phyloP scores from a whole-genome alignment of 2,113 vertebrate genomes.

The Channa argus region DNA sequence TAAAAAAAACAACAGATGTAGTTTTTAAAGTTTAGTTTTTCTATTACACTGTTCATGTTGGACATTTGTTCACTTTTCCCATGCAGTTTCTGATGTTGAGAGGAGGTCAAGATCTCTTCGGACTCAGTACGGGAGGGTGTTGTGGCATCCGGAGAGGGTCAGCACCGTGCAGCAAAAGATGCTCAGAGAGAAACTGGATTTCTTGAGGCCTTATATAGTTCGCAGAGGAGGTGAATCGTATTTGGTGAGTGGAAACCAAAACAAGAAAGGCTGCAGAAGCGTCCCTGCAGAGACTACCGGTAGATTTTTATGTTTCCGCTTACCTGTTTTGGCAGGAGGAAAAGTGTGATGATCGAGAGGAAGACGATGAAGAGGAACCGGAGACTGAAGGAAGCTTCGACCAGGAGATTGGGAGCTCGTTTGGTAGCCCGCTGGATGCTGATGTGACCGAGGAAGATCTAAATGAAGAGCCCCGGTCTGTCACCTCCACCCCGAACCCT shows the following conservation, averaged over 20 bases:
- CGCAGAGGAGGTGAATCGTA: slow-evolving; percentile 19
- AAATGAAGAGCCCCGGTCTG: slow-evolving; percentile 1
- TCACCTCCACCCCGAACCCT: not conserved
- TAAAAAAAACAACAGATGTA: too few relatives aligned
- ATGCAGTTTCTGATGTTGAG: slow-evolving; percentile 43
- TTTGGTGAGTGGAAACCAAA: not conserved
- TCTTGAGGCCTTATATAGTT: slow-evolving; percentile 47
- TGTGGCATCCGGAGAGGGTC: slow-evolving; percentile 38
- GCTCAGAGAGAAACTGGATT: slow-evolving; percentile 49
- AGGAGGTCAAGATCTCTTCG: slow-evolving; percentile 43
- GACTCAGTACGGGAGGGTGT: slow-evolving; percentile 42
- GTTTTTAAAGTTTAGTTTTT: too few relatives aligned
- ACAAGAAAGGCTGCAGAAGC: too few relatives aligned
- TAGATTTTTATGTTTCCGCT: not conserved
- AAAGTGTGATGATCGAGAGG: slow-evolving; percentile 26
- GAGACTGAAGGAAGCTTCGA: slow-evolving; percentile 48
- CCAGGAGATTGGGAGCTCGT: slow-evolving; percentile 40
- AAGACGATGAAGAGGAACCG: slow-evolving; percentile 8
- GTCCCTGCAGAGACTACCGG: not conserved
- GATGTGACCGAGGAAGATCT: slow-evolving; percentile 8
- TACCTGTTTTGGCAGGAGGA: slow-evolving; percentile 24
- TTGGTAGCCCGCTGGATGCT: slow-evolving; percentile 20
- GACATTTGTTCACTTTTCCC: not conserved
- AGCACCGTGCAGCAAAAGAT: slow-evolving; percentile 39
- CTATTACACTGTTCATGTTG: too few relatives aligned